Evolutionary conservation across 2,888 invertebrate species (phyloP).

Genomic region (Melanostoma scalare): DNA sequence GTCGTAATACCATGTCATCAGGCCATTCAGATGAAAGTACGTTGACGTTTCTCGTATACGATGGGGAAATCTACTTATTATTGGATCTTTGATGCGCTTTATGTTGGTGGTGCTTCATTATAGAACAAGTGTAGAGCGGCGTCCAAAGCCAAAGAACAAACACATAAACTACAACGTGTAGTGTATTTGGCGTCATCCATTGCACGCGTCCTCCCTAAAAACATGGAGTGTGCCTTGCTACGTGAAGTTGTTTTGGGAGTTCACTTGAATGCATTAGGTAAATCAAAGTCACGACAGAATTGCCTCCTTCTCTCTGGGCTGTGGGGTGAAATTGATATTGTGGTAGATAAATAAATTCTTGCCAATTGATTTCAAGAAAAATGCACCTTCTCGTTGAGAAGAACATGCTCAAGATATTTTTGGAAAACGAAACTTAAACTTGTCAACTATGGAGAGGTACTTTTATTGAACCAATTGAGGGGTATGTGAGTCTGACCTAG

Average conservation of each 20-base stretch:
- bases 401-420: slow-evolving; percentile 29
- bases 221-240: slow-evolving; percentile 2
- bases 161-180: neutral
- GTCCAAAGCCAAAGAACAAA: slow-evolving; percentile 34
- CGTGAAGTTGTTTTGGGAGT: slow-evolving; percentile 52
- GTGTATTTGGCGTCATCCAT: neutral
- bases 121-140: slow-evolving; percentile 30
- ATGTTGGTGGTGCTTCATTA: slow-evolving; percentile 19
- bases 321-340: slow-evolving; percentile 59
- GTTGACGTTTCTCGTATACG: slow-evolving; percentile 37
- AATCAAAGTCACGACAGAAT: slow-evolving; percentile 49
- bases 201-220: neutral
- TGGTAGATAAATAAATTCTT: slow-evolving; percentile 58
- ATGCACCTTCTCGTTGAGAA: slow-evolving; percentile 8
- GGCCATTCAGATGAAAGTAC: slow-evolving; percentile 31
- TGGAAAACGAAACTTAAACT: slow-evolving; percentile 45
- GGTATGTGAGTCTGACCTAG: slow-evolving; percentile 66
- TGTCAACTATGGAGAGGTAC: slow-evolving; percentile 58
- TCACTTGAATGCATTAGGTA: slow-evolving; percentile 53
- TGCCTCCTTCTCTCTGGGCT: slow-evolving; percentile 17
- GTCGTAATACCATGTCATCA: slow-evolving; percentile 64
- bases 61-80: slow-evolving; percentile 47
- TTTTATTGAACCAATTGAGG: slow-evolving; percentile 55
- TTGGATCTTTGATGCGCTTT: slow-evolving; percentile 15
- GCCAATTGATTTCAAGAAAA: slow-evolving; percentile 28